phyloP scores from a whole-genome alignment of 2,888 invertebrate species.

The Cyclophora albipunctata region DNA sequence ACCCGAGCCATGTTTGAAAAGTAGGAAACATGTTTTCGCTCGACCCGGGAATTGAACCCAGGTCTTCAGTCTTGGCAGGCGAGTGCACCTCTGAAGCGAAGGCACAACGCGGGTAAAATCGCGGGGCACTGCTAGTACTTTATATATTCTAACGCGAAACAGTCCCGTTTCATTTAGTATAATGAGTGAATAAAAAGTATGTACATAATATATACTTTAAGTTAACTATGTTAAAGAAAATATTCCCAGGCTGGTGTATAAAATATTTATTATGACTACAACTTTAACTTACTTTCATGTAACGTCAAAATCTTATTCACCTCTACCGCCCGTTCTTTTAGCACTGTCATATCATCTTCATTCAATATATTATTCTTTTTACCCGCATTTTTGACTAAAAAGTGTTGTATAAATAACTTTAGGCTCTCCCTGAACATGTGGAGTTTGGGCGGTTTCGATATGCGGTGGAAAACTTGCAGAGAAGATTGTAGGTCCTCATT shows the following conservation, averaged over 20 bases:
- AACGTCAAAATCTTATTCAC: slow-evolving; percentile 80
- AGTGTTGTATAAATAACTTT: slow-evolving; percentile 89
- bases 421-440: slow-evolving; percentile 89
- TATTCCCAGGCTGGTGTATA: slow-evolving; percentile 1
- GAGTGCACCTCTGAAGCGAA: too few relatives aligned
- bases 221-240: not conserved
- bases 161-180: too few relatives aligned
- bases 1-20: too few relatives aligned
- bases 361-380: slow-evolving; percentile 48
- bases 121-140: too few relatives aligned
- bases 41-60: too few relatives aligned
- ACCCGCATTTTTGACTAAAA: slow-evolving; percentile 81
- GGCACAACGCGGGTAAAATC: too few relatives aligned
- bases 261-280: slow-evolving; percentile 30
- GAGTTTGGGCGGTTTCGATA: slow-evolving; percentile 83
- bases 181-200: too few relatives aligned
- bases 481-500: slow-evolving; percentile 77
- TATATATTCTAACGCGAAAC: too few relatives aligned
- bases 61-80: too few relatives aligned
- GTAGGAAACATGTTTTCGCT: too few relatives aligned
- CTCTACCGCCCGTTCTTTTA: slow-evolving; percentile 74
- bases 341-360: slow-evolving; percentile 44
- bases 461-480: slow-evolving; percentile 81
- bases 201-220: too few relatives aligned
- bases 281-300: slow-evolving; percentile 58